These are phyloP conservation scores for Lasioglossum villosulum DNA, from an alignment of 2,888 invertebrate species.

Conservation along the genomic window DNA sequence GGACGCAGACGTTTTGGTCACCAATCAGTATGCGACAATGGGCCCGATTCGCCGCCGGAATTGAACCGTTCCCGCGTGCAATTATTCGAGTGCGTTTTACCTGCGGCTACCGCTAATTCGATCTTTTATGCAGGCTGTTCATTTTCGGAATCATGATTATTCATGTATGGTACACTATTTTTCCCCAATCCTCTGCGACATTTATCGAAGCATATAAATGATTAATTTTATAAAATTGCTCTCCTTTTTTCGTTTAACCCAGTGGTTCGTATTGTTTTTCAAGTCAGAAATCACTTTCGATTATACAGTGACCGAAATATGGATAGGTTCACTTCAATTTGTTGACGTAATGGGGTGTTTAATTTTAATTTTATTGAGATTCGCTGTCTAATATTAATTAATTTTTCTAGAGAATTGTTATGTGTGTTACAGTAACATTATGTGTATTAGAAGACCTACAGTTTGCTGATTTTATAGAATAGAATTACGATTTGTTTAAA, in stretches of 20 bases:
- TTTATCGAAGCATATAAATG: not conserved
- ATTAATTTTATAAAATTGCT: not conserved
- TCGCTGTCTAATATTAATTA: too few relatives aligned
- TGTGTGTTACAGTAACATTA: too few relatives aligned
- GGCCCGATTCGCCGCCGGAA: slow-evolving; percentile 41
- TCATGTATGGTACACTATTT: not conserved
- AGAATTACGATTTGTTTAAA: too few relatives aligned
- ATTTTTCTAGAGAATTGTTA: too few relatives aligned
- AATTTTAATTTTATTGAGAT: too few relatives aligned
- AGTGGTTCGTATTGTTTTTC: too few relatives aligned
- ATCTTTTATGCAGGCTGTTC: slow-evolving; percentile 12
- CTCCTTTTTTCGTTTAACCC: not conserved
- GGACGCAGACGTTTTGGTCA: slow-evolving; percentile 44
- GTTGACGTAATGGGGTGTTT: too few relatives aligned
- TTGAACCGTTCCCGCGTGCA: slow-evolving; percentile 17
- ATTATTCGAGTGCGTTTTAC: slow-evolving; percentile 47
- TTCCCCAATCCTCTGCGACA: not conserved
- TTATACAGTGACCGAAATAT: too few relatives aligned
- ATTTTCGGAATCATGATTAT: not conserved
- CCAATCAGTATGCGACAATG: slow-evolving; percentile 59
- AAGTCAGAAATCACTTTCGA: too few relatives aligned
- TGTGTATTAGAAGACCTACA: too few relatives aligned
- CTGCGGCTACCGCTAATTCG: slow-evolving; percentile 24
- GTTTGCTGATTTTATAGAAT: too few relatives aligned
- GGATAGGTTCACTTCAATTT: too few relatives aligned